These are phyloP conservation scores for Drosophila rubida DNA, from an alignment of 2,888 invertebrate species.

Conservation along the genomic window DNA sequence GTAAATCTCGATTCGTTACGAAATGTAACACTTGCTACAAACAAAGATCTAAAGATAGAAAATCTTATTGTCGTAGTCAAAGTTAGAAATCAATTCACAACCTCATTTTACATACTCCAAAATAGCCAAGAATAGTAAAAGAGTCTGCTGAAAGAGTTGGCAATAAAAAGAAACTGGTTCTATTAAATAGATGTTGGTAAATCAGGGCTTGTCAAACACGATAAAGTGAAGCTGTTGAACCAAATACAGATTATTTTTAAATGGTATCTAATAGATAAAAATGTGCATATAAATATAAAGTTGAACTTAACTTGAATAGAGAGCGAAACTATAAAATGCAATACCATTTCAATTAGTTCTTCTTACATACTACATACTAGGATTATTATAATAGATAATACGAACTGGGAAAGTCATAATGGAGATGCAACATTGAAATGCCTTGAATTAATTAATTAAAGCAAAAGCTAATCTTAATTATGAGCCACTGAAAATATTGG, in stretches of 20 bases:
- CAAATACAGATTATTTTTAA: background rate
- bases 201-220: slow-evolving; percentile 1
- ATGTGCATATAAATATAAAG: background rate
- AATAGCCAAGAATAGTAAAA: background rate
- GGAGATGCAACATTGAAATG: background rate
- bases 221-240: background rate
- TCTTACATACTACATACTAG: no score
- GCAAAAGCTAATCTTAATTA: slow-evolving; percentile 3
- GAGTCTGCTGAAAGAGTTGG: background rate
- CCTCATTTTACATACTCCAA: background rate
- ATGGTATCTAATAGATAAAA: background rate
- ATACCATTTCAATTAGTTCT: no score
- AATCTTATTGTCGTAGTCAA: background rate
- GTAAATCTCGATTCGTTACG: slow-evolving; percentile 4
- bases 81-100: slow-evolving; percentile 9
- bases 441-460: slow-evolving; percentile 21
- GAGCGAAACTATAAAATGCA: background rate
- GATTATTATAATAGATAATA: no score
- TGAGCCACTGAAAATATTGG: background rate
- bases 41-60: slow-evolving; percentile 11
- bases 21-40: slow-evolving; percentile 1
- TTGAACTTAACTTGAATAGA: background rate
- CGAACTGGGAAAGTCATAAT: no score
- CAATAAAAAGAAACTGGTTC: background rate
- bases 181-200: slow-evolving; percentile 1